phyloP scores from a whole-genome alignment of 2,113 vertebrate species.

The Psittacus erithacus region DNA sequence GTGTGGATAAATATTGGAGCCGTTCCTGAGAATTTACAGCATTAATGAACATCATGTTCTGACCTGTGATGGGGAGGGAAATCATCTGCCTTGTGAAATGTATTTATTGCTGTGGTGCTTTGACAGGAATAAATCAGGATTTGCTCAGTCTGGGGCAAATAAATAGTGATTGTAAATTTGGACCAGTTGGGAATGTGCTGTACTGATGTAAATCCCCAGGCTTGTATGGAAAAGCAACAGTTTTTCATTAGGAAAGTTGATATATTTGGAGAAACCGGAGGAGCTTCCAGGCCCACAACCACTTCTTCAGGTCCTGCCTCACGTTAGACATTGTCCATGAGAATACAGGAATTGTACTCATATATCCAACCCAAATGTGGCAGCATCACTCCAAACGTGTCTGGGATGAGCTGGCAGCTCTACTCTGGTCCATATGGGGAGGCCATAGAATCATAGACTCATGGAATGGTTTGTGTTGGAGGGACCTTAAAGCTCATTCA shows the following conservation, averaged over 20 bases:
- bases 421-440: fast-evolving
- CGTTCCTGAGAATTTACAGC: conserved; percentile 13
- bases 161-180: neutral
- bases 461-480: neutral
- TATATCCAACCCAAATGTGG: neutral
- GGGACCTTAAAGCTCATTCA: neutral
- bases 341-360: neutral
- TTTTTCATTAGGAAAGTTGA: neutral
- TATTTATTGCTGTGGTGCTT: conserved; percentile 18
- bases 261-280: neutral
- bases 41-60: neutral
- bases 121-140: conserved; percentile 38
- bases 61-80: conserved; percentile 22
- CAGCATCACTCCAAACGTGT: neutral
- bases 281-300: neutral
- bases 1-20: neutral
- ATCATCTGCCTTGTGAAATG: neutral
- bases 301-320: neutral
- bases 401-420: neutral
- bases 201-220: neutral
- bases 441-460: neutral
- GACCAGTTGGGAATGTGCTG: neutral
- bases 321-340: neutral
- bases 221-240: neutral
- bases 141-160: neutral